Evolutionary conservation across 2,888 invertebrate species (phyloP), one percentile per base, ranked within the genome.

Genomic region (Ennomos erosarius): DNA sequence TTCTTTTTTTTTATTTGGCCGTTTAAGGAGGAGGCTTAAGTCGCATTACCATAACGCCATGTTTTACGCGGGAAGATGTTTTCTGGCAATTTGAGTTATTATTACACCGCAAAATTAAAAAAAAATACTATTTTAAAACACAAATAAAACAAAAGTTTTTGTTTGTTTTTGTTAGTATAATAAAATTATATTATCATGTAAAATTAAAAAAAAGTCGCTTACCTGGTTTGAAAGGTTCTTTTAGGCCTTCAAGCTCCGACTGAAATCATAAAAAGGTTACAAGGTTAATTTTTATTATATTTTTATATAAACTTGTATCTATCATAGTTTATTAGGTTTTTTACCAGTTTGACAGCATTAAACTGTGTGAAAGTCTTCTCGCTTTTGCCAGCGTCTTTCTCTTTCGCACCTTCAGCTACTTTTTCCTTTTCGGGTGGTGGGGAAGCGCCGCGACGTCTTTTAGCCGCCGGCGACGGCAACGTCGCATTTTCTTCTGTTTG

Each of bases 401-500:
- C 36, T 10, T 76, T 79, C 0, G 78, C 77, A n/a, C 71, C 70
- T 0, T 73, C 70, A 9, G 78, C 76, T 13, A 74, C 73, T 10
- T 74, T 69, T 33, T 76, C 77, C 13, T 68, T 74, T n/a, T 74
- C 78, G 42, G 79, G 77, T 0, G 78, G 77, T 0, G 90, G 85
- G 0, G 90, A 85, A 0, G 69, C 76, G 0, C 74, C 85, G 35
- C 88, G 84, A 1, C 85, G 79, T 59, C 87, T 88, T 76, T 92
- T 93, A 0, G 84, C 78, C 9, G 84, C 82, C 0, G 90, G 88
- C 0, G 88, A 83, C 0, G 88, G 86, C 0, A 87, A 67, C 0
- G 89, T 81, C 0, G 86, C 55, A 13, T 85, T 87, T 0, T 92
- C 92, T 55, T 90, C 92, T 0, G 85, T 85, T n/a, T 91, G 90